Evolutionary conservation across 2,797 vertebrate species (phyloP).

Genomic region (Coranthus polyacanthus): DNA sequence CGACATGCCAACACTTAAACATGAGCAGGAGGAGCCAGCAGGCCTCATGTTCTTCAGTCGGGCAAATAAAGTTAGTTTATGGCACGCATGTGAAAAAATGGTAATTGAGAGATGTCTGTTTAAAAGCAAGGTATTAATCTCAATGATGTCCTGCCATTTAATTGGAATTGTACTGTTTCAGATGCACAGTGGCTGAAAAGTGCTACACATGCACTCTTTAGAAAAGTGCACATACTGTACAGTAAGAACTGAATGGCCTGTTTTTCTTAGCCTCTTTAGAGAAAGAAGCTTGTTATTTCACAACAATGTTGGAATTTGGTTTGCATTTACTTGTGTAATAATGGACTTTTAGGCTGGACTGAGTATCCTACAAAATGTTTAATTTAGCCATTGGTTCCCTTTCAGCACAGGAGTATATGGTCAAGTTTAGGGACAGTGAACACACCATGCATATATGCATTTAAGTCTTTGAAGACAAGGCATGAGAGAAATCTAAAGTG

Average conservation of each 20-base stretch:
- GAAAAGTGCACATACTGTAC: neutral
- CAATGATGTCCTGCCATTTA: constrained; percentile 2
- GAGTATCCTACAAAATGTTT: neutral
- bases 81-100: constrained; percentile 40
- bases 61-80: constrained; percentile 71
- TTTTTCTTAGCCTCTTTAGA: neutral
- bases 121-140: constrained; percentile 14
- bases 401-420: neutral
- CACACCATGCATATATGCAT: no score
- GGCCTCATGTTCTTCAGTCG: constrained; percentile 41
- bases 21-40: constrained; percentile 51
- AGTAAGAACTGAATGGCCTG: neutral
- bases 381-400: neutral
- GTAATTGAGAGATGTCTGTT: constrained; percentile 32
- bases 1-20: constrained; percentile 63
- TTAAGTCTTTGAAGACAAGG: no score
- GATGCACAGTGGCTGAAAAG: constrained; percentile 2
- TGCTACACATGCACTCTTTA: neutral
- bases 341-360: constrained; percentile 12
- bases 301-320: neutral
- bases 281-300: constrained; percentile 2
- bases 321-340: constrained; percentile 13
- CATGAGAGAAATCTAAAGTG: no score
- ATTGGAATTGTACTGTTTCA: neutral
- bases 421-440: no score